These are phyloP conservation scores for Percopsis omiscomaycus DNA, from an alignment of 2,797 vertebrate genomes.

Conservation along the genomic window DNA sequence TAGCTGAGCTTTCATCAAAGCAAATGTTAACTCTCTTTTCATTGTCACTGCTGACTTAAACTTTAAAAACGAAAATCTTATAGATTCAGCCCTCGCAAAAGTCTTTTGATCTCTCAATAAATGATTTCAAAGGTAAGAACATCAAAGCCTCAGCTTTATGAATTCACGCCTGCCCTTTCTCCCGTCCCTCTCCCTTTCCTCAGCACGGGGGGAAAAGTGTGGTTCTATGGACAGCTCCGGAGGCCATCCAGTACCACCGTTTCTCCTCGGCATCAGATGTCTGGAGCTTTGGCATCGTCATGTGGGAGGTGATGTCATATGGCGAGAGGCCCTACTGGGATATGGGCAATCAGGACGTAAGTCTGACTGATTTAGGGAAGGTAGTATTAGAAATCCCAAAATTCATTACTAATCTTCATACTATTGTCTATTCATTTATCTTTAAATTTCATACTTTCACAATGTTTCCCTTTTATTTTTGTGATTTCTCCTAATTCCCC, in stretches of 20 bases:
- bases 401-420: no score
- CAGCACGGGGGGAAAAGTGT: constrained; percentile 88
- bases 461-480: not conserved
- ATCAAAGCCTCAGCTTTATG: constrained; percentile 20
- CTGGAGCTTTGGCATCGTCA: constrained; percentile 95
- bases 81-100: constrained; percentile 12
- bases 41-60: constrained; percentile 29
- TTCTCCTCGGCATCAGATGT: constrained; percentile 93
- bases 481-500: constrained; percentile 19
- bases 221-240: constrained; percentile 91
- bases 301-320: constrained; percentile 98
- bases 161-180: constrained; percentile 11
- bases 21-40: not conserved
- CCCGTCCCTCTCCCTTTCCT: not conserved
- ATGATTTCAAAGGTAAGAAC: constrained; percentile 31
- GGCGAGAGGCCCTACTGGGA: constrained; percentile 98
- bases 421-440: constrained; percentile 14
- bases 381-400: no score
- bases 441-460: constrained; percentile 11
- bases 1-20: constrained; percentile 26
- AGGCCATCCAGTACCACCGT: constrained; percentile 91
- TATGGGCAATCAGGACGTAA: constrained; percentile 96
- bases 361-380: constrained; percentile 54
- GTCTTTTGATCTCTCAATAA: constrained; percentile 45
- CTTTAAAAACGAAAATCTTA: constrained; percentile 35